These are phyloP conservation scores for Neotoma lepida DNA, from an alignment of 2,113 vertebrate genomes.

Conservation along the genomic window DNA sequence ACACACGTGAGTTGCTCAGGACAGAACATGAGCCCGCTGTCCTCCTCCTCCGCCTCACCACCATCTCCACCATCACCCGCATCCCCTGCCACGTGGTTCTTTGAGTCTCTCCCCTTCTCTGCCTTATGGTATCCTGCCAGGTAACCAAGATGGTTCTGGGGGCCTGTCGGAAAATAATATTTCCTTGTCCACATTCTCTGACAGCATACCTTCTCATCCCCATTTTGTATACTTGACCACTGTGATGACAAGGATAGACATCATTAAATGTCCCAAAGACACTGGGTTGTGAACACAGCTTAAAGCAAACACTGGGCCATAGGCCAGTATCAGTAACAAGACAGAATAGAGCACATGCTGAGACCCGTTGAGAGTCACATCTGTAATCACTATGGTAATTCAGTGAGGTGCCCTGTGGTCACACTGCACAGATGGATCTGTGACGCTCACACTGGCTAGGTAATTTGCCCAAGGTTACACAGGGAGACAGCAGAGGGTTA, in stretches of 20 bases:
- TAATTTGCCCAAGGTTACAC: background rate
- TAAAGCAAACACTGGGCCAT: background rate
- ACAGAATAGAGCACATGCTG: too few relatives aligned
- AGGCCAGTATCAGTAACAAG: too few relatives aligned
- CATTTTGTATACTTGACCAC: background rate
- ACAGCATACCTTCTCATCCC: background rate
- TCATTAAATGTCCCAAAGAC: background rate
- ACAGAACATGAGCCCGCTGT: fast-evolving
- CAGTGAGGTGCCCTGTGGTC: fast-evolving
- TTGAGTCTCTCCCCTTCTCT: background rate
- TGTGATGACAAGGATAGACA: background rate
- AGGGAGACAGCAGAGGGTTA: background rate
- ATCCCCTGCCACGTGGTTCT: fast-evolving
- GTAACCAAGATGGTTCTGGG: background rate
- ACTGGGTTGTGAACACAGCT: background rate
- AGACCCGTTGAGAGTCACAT: background rate
- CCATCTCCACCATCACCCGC: fast-evolving
- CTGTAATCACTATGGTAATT: background rate
- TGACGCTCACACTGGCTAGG: background rate
- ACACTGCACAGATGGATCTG: background rate
- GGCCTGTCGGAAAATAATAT: background rate
- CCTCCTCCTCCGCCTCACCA: background rate
- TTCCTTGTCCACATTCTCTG: background rate
- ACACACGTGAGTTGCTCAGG: fast-evolving
- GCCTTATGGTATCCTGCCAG: background rate